These are phyloP conservation scores for Acronicta alni DNA, from an alignment of 2,888 invertebrate genomes.

Conservation along the genomic window DNA sequence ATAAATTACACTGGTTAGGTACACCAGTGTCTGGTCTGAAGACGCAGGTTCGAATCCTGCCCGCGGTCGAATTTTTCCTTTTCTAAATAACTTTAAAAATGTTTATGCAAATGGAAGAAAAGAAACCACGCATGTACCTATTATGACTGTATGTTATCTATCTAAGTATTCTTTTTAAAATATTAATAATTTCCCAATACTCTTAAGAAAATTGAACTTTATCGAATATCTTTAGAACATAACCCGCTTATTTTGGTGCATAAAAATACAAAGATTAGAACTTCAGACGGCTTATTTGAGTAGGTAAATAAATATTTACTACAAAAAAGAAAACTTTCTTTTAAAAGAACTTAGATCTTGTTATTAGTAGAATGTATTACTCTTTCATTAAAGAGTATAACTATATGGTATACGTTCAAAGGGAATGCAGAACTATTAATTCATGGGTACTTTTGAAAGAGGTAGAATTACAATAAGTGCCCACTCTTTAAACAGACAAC, in stretches of 20 bases:
- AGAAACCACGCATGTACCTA: too few relatives aligned
- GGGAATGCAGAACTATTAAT: neutral
- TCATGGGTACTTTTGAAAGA: neutral
- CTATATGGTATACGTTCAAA: neutral
- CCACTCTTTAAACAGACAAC: neutral
- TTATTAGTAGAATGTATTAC: neutral
- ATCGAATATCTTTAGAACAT: neutral
- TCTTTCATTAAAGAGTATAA: neutral
- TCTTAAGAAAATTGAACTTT: neutral
- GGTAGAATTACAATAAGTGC: constrained; percentile 1
- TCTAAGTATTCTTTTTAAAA: too few relatives aligned
- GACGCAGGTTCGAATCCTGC: too few relatives aligned
- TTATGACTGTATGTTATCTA: too few relatives aligned
- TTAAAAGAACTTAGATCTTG: neutral
- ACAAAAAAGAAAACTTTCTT: neutral
- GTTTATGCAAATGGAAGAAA: too few relatives aligned
- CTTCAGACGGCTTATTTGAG: neutral
- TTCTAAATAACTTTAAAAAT: too few relatives aligned
- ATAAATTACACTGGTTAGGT: too few relatives aligned
- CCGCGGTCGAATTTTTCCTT: too few relatives aligned
- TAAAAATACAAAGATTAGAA: neutral
- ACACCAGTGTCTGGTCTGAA: too few relatives aligned
- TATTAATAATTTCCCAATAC: too few relatives aligned
- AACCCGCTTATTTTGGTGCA: neutral
- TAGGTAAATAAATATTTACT: too few relatives aligned